Evolutionary conservation across 2,113 vertebrate genomes (phyloP), one percentile per base, ranked within the genome.

Genomic region (Atherinomorus stipes): DNA sequence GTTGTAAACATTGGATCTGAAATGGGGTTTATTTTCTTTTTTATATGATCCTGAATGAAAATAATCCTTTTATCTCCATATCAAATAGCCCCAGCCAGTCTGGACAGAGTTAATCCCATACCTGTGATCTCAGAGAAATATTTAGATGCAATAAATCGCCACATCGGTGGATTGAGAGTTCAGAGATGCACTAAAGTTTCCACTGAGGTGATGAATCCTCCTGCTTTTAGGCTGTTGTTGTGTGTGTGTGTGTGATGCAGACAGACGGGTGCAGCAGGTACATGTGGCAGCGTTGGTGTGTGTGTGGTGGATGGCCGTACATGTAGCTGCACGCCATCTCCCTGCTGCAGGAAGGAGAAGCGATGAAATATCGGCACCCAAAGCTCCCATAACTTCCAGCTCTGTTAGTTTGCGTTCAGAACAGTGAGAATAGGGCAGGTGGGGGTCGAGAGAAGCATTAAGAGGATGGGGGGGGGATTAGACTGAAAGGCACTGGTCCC

Each of bases 401-500:
- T 76, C 38, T 6, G 45, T 66, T 59, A 28, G 61, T 40, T 63
- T 58, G 63, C 16, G 50, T 49, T 73, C 34, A 60, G 65, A 54
- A 58, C 60, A 16, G 44, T 0, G 9, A 76, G 71, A 60, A 56
- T 13, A 26, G 31, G 34, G 42, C 12, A 22, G 63, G 68, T 59
- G 85, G 73, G 83, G 81, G 84, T 80, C 3, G 52, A 65, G 26
- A 16, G 59, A 60, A 40, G 72, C 62, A 53, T 69, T 80, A 51
- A 11, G 34, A 13, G 2, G 4, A 18, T 15, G 34, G 11, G 21
- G 13, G 15, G 64, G 11, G 34, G 64, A 15, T 1, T 38, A 61
- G 53, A 70, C 50, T 76, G 70, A 83, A 86, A 78, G 53, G 47
- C 50, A 63, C 45, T 37, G n/a, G 40, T 64, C 15, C 4, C 25